Percentiles rank a stretch among this genome's conserved stretches.
These are phyloP conservation scores for Mustela nigripes DNA, from an alignment of 2,113 vertebrate genomes.

Conservation along the genomic window DNA sequence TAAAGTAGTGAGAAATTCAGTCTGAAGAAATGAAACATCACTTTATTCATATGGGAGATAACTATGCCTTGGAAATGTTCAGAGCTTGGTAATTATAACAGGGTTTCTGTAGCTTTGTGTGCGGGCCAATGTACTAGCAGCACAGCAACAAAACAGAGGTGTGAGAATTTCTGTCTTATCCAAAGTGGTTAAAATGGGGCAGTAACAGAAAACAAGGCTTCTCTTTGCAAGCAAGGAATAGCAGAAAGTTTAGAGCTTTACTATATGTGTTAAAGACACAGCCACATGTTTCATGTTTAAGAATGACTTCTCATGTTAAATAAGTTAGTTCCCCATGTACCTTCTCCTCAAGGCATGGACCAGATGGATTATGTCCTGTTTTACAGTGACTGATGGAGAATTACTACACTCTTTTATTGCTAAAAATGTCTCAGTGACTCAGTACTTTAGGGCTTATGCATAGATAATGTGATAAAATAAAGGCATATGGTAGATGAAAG, in stretches of 20 bases:
- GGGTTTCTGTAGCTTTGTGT: conserved; percentile 32
- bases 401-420: conserved; percentile 51
- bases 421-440: conserved; percentile 57
- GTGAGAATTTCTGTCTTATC: conserved; percentile 46
- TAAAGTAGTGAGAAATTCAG: neutral
- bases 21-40: conserved; percentile 34
- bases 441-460: conserved; percentile 59
- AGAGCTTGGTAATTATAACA: conserved; percentile 46
- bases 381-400: conserved; percentile 57
- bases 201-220: conserved; percentile 8
- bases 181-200: neutral
- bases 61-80: conserved; percentile 13
- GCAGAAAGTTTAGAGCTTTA: neutral
- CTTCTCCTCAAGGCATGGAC: conserved; percentile 36
- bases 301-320: conserved; percentile 22
- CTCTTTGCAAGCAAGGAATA: neutral
- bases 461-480: conserved; percentile 75
- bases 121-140: neutral
- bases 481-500: conserved; percentile 70
- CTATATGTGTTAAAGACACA: neutral
- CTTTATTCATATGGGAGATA: conserved; percentile 32
- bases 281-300: conserved; percentile 38
- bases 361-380: conserved; percentile 61
- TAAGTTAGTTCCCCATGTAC: neutral
- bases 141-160: conserved; percentile 37